Base-by-base conservation (phyloP, 2,888 invertebrate species). In the Phaedon cochleariae region DNA sequence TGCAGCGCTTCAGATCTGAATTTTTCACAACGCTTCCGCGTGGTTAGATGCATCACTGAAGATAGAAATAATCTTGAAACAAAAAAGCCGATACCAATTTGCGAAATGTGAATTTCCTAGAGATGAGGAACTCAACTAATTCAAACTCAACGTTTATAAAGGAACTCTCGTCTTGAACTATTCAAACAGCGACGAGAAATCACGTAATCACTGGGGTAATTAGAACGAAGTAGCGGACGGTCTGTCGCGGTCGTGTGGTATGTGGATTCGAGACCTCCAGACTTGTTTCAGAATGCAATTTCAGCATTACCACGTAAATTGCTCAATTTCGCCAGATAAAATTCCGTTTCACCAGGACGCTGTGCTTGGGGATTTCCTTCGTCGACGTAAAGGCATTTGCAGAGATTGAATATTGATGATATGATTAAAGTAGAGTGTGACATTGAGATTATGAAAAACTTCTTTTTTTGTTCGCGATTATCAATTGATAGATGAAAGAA, bases 291-390 rank as follows among this genome's bases (percentile, higher is more conserved):
- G 59, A 64, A 64, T 64, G 63, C 59, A 64, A 64, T 64, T 64
- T 64, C 63, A 59, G 63, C 63, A 64, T 59, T 59, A 58, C 52
- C 59, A 64, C 58, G 63, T 53, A 59, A 64, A 64, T 64, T 59
- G 63, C 63, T 64, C 46, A 64, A 64, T 64, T 46, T 37, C 15
- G 63, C 34, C 18, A 26, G 63, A 53, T 15, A 64, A 63, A 63
- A 63, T 58, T 58, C 18, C 37, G 45, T 57, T 53, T 29, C 18
- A 59, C 41, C 41, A 41, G n/a, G 15, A 41, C 2, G 41, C 41
- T 6, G 2, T 1, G n/a, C 15, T 15, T 1, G 15, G 15, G 15
- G 4, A 41, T 15, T 41, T 12, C 7, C n/a, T n/a, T 5, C 6
- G 31, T 34, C 10, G 3, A 12, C n/a, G 15, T 15, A 15, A 6